phyloP scores from a whole-genome alignment of 2,888 invertebrate species.

The Lithophane ornitopus region DNA sequence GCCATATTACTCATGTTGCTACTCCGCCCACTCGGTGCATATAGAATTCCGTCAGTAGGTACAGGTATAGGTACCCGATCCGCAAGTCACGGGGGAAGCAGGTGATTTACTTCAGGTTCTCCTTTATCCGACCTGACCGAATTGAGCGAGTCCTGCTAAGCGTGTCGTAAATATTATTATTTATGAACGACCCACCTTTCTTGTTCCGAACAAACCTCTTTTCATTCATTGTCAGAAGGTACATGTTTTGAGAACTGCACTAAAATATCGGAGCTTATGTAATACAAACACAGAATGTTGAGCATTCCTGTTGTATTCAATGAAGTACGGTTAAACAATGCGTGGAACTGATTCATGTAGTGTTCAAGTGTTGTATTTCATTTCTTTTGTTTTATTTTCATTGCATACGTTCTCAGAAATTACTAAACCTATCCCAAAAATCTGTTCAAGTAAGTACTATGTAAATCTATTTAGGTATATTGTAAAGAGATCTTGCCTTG shows the following conservation, averaged over 20 bases:
- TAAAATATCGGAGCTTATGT: conserved; percentile 18
- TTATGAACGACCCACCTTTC: conserved; percentile 43
- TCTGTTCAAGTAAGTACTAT: background rate
- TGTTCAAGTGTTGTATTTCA: conserved; percentile 10
- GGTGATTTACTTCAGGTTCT: conserved; percentile 43
- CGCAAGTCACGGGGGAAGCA: conserved; percentile 22
- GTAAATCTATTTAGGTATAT: no score
- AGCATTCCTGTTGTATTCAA: conserved; percentile 2
- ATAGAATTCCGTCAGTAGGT: background rate
- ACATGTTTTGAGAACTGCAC: conserved; percentile 13
- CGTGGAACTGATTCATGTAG: conserved; percentile 6
- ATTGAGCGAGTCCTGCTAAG: conserved; percentile 33
- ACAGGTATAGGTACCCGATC: background rate
- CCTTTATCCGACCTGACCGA: conserved; percentile 38
- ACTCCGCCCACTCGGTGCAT: conserved; percentile 19
- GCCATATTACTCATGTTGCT: background rate
- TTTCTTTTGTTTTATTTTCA: conserved; percentile 20
- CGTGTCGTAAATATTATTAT: conserved; percentile 54
- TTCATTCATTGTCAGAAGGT: conserved; percentile 44
- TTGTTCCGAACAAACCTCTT: conserved; percentile 42
- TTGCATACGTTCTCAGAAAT: conserved; percentile 5
- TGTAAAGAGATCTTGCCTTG: background rate
- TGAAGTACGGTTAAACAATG: conserved; percentile 14
- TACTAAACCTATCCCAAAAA: background rate
- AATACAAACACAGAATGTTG: conserved; percentile 15